Base-by-base conservation (phyloP, 2,888 invertebrate species). In the Phasia obesa region DNA sequence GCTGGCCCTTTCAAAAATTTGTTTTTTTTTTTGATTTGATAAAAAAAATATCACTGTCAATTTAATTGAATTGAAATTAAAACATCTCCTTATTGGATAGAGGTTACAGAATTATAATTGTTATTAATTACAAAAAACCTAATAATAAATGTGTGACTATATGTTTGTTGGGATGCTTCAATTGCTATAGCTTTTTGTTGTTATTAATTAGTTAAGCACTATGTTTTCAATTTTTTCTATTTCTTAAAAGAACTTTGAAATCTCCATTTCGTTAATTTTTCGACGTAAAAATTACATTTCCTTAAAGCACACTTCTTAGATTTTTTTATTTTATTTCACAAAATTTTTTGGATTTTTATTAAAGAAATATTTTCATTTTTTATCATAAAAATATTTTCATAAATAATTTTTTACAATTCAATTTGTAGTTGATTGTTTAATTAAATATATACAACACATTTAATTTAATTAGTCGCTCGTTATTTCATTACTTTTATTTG, bases 191-290 rank as follows among this genome's bases (percentile, higher is more conserved):
- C 57, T 69, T 15, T 69, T 15, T 44, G 19, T 19, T 57, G n/a
- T 57, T 70, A 51, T 38, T 62, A 73, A 70, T 80, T 67, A 62
- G 67, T 76, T 55, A 71, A 67, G 76, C 62, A 65, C 64, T 74
- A 64, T 73, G 42, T 59, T 65, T 57, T 42, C 11, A 49, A 35
- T 62, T 53, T 17, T 57, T 64, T 47, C 17, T 23, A 31, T 47
- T 55, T 19, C 13, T 53, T 35, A 0, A 17, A 38, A 73, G 19
- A 31, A 51, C 25, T 60, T 4, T 17, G 27, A n/a, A 55, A 27
- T 47, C 6, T 71, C 25, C 9, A 27, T 62, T 73, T 73, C 23
- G 27, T 53, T 53, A 13, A 42, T 49, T 42, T n/a, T 9, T 67
- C 21, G 13, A 42, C 11, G 11, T 31, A n/a, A 35, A 53, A 27